Evolutionary conservation across 2,797 vertebrate species (phyloP).

Genomic region (Sebastes elongatus): DNA sequence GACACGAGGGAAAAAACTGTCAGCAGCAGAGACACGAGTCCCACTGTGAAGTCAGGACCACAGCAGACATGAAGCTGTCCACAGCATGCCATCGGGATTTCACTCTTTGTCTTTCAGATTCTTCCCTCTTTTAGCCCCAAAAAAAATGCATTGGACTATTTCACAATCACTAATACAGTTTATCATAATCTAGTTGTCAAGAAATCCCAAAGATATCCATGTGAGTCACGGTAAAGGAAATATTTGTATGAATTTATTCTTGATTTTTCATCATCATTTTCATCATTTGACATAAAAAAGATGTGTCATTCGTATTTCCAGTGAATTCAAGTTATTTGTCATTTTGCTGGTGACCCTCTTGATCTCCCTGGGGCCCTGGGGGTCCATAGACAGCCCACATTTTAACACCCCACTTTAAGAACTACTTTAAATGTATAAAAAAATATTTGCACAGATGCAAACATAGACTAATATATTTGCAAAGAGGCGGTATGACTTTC

Average conservation of each 20-base stretch:
- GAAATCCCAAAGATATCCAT: neutral
- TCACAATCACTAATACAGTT: slow-evolving; percentile 7
- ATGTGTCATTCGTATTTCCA: neutral
- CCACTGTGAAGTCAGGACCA: slow-evolving; percentile 77
- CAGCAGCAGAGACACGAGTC: slow-evolving; percentile 64
- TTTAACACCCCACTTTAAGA: neutral
- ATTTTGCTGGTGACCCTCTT: slow-evolving; percentile 2
- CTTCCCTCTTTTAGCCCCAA: slow-evolving; percentile 31
- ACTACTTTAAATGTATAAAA: neutral
- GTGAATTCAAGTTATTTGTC: neutral
- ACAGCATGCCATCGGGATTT: slow-evolving; percentile 68
- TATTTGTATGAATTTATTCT: too few species aligned
- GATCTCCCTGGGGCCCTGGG: slow-evolving; percentile 1
- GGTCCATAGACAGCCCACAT: neutral
- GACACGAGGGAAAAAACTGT: slow-evolving; percentile 59
- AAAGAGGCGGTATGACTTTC: neutral
- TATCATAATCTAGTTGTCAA: neutral
- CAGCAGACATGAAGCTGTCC: slow-evolving; percentile 77
- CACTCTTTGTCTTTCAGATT: slow-evolving; percentile 71
- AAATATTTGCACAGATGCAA: slow-evolving; percentile 18
- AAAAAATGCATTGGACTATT: slow-evolving; percentile 16
- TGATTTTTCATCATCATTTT: neutral
- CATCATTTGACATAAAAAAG: neutral
- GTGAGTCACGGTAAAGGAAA: too few species aligned
- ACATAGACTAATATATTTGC: neutral